Percentiles rank a stretch among this genome's conserved stretches.
These are phyloP conservation scores for Scomber colias DNA, from an alignment of 2,113 vertebrate genomes.

Conservation along the genomic window DNA sequence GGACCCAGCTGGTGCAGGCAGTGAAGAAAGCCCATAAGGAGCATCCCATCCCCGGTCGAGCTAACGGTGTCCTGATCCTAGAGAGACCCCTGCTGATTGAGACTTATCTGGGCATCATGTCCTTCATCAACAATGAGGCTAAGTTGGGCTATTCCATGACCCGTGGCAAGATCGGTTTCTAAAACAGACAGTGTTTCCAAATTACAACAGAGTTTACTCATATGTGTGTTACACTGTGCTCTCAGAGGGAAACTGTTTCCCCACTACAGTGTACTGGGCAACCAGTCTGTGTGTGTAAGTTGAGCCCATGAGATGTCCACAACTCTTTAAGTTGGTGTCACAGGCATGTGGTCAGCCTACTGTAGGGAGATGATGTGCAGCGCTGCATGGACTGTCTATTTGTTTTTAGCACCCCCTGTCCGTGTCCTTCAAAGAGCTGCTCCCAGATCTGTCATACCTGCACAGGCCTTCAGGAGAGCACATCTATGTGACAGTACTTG, in stretches of 20 bases:
- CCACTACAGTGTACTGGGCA: constrained; percentile 24
- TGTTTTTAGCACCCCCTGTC: constrained; percentile 14
- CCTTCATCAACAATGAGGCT: constrained; percentile 98
- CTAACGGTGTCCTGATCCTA: constrained; percentile 89
- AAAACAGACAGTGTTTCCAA: constrained; percentile 47
- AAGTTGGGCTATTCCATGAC: constrained; percentile 98
- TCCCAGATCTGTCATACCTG: constrained; percentile 16
- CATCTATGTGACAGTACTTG: constrained; percentile 1
- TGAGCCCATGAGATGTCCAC: constrained; percentile 19
- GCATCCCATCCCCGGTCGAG: constrained; percentile 84
- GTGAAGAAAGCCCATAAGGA: constrained; percentile 96
- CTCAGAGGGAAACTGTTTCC: constrained; percentile 38
- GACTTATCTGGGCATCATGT: constrained; percentile 97
- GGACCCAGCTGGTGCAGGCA: constrained; percentile 92
- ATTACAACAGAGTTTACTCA: constrained; percentile 19
- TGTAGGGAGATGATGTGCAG: constrained; percentile 42
- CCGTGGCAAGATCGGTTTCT: constrained; percentile 96
- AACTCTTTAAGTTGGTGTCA: constrained; percentile 25
- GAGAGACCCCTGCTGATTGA: constrained; percentile 95
- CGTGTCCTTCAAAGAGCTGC: constrained; percentile 28
- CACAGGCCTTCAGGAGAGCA: constrained; percentile 19
- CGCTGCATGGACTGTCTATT: constrained; percentile 48
- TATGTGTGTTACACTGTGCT: constrained; percentile 52
- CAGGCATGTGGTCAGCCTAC: constrained; percentile 27
- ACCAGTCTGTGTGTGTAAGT: constrained; percentile 38